Evolutionary conservation across 2,113 vertebrate genomes (phyloP).

Genomic region (Pantherophis guttatus): DNA sequence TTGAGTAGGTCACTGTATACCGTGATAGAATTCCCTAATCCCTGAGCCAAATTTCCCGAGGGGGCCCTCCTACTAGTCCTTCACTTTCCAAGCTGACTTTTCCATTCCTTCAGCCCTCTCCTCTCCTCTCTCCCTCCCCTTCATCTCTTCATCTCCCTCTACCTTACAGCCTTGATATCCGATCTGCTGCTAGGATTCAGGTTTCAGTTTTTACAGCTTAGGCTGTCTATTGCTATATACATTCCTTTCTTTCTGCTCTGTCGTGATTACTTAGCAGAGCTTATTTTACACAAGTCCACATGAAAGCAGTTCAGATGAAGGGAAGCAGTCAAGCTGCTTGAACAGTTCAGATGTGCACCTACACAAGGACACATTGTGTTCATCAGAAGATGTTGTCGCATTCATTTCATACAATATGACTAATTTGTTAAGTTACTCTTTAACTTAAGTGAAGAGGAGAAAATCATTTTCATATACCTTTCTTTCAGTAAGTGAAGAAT

Average conservation of each 20-base stretch:
- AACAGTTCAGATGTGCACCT: conserved; percentile 82
- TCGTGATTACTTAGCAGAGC: conserved; percentile 92
- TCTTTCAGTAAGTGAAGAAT: conserved; percentile 43
- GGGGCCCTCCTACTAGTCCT: conserved; percentile 81
- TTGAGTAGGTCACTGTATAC: conserved; percentile 98
- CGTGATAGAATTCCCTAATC: conserved; percentile 98
- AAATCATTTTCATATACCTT: not conserved
- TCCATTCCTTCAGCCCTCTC: conserved; percentile 75
- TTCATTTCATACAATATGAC: conserved; percentile 68
- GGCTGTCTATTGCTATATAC: conserved; percentile 93
- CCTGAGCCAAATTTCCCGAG: conserved; percentile 93
- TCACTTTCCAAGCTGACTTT: conserved; percentile 89
- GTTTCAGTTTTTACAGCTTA: conserved; percentile 99
- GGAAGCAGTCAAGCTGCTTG: conserved; percentile 90
- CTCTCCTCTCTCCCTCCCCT: conserved; percentile 74
- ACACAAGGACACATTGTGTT: conserved; percentile 95
- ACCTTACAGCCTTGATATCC: conserved; percentile 98
- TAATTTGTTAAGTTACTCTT: conserved; percentile 66
- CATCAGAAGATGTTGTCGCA: conserved; percentile 69
- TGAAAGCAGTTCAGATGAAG: conserved; percentile 94
- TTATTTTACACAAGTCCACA: conserved; percentile 97
- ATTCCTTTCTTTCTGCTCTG: conserved; percentile 96
- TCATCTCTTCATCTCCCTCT: conserved; percentile 89
- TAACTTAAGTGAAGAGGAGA: conserved; percentile 39
- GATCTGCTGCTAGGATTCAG: conserved; percentile 85